Evolutionary conservation across 2,113 vertebrate species (phyloP).

Genomic region (Oophaga pumilio): DNA sequence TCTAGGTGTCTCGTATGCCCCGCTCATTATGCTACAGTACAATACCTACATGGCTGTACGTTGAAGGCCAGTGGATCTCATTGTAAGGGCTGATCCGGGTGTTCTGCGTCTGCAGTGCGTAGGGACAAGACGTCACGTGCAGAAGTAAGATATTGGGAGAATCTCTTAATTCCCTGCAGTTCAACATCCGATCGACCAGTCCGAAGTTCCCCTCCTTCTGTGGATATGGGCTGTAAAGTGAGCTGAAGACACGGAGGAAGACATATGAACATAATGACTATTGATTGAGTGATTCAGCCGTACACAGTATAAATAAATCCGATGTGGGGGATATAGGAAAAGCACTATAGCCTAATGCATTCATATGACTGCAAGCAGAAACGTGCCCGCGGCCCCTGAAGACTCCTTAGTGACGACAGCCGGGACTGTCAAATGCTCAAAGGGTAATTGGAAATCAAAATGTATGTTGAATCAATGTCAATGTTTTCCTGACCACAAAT

Average conservation of each 20-base stretch:
- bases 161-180: constrained; percentile 90
- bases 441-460: no score
- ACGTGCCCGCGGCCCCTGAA: background rate
- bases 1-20: background rate
- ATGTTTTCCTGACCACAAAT: constrained; percentile 9
- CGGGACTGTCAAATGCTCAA: background rate
- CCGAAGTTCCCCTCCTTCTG: constrained; percentile 77
- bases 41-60: constrained; percentile 83
- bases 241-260: constrained; percentile 58
- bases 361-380: background rate
- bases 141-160: constrained; percentile 91
- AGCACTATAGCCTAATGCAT: background rate
- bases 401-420: background rate
- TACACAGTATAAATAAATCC: background rate
- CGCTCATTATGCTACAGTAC: background rate
- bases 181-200: constrained; percentile 88
- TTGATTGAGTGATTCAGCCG: background rate
- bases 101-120: constrained; percentile 90
- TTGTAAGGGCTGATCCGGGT: constrained; percentile 95
- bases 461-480: no score
- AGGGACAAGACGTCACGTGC: constrained; percentile 95
- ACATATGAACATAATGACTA: background rate
- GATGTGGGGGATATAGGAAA: background rate
- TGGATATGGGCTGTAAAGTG: constrained; percentile 72
- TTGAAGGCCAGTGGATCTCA: constrained; percentile 92